Conservation (phyloP, 64 coral and sea anemone genomes). For the Montipora capricornis region DNA sequence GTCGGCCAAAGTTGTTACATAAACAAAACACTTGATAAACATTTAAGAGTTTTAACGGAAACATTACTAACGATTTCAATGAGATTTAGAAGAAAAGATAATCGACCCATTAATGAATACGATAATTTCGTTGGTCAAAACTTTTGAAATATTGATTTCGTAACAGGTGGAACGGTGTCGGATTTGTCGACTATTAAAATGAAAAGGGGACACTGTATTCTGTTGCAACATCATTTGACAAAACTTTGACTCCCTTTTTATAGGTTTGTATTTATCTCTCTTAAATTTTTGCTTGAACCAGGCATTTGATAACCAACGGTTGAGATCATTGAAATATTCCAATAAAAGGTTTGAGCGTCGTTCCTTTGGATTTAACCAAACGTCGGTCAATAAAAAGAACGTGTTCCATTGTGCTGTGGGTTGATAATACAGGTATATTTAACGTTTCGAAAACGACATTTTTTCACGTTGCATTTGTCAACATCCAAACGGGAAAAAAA, state of each 20-base stretch:
- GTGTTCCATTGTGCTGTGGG: no score
- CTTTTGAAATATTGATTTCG: constrained; percentile 29
- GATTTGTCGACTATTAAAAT: neutral
- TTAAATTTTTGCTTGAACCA: no score
- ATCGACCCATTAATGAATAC: constrained; percentile 25
- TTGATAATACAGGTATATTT: no score
- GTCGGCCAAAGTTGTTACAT: neutral
- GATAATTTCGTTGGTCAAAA: neutral
- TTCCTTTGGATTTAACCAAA: no score
- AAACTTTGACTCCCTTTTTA: neutral
- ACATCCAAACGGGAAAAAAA: no score
- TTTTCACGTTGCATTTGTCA: no score
- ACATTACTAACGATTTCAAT: constrained; percentile 5
- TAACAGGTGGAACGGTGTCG: constrained; percentile 22
- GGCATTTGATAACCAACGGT: no score
- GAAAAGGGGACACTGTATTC: neutral
- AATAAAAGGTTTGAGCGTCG: no score
- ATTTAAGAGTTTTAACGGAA: constrained; percentile 12
- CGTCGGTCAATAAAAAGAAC: no score
- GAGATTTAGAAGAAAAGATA: neutral
- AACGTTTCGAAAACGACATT: no score
- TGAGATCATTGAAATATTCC: no score
- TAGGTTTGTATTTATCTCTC: no score
- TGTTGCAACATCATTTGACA: neutral
- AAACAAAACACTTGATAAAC: constrained; percentile 4